These are phyloP conservation scores for Rynchops niger DNA, from an alignment of 2,113 vertebrate species.

Conservation along the genomic window DNA sequence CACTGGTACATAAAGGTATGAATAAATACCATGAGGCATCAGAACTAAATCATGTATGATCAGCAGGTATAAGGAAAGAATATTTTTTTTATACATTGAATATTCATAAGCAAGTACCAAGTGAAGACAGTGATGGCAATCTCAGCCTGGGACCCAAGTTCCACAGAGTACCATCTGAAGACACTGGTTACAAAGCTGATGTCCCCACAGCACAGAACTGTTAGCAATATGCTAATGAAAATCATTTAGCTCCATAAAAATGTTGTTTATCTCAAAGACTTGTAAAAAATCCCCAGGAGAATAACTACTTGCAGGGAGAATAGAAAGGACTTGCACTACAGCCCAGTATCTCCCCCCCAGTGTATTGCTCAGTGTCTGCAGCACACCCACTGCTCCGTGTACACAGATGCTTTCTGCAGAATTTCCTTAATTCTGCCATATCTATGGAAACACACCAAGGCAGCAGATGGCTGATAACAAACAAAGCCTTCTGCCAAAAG, in stretches of 20 bases:
- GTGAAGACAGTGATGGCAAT: not conserved
- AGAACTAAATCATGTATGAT: not conserved
- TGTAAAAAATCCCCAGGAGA: not conserved
- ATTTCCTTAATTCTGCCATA: not conserved
- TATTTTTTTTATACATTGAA: not conserved
- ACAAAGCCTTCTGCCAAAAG: slow-evolving; percentile 15
- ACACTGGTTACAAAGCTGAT: not conserved
- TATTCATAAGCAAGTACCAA: not conserved
- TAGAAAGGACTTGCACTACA: not conserved
- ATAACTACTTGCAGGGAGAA: not conserved
- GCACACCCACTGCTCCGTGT: not conserved
- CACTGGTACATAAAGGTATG: not conserved
- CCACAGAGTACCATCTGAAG: not conserved
- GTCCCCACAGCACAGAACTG: not conserved
- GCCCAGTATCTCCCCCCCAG: not conserved
- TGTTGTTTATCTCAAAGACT: not conserved
- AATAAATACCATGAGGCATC: not conserved
- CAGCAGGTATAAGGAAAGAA: not conserved
- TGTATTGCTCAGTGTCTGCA: not conserved
- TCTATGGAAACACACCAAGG: not conserved
- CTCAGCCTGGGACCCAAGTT: not conserved
- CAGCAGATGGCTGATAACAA: slow-evolving; percentile 42
- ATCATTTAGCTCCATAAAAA: not conserved
- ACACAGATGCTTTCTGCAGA: not conserved
- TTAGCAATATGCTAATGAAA: not conserved